phyloP scores from a whole-genome alignment of 53 echinoderm and acorn worm genomes.

The Echinometra lucunter region DNA sequence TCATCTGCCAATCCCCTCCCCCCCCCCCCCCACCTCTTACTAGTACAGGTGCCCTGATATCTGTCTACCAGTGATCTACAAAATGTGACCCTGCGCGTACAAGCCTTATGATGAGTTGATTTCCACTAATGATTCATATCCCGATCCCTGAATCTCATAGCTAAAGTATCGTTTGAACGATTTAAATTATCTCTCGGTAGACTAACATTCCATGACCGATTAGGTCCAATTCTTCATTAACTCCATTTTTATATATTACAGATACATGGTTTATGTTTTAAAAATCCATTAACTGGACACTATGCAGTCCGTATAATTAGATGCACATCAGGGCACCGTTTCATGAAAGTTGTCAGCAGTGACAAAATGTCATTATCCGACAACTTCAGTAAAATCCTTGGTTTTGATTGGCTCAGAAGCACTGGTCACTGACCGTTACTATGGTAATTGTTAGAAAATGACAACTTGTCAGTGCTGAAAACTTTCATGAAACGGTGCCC shows the following conservation, averaged over 20 bases:
- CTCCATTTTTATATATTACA: background rate
- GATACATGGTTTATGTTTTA: background rate
- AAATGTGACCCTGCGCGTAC: background rate
- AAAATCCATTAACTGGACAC: background rate
- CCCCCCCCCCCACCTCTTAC: too few relatives aligned
- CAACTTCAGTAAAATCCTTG: too few relatives aligned
- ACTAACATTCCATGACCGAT: background rate
- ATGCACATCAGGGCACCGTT: background rate
- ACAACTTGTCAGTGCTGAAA: too few relatives aligned
- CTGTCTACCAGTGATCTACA: too few relatives aligned
- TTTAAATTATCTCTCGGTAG: background rate
- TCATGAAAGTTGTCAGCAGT: too few relatives aligned
- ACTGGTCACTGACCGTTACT: too few relatives aligned
- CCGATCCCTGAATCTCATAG: background rate
- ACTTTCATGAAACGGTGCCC: too few relatives aligned
- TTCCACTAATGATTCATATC: background rate
- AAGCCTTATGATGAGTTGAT: background rate
- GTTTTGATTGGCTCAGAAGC: too few relatives aligned
- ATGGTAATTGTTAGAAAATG: too few relatives aligned
- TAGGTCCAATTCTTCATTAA: background rate
- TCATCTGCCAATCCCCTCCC: too few relatives aligned
- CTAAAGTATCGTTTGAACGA: background rate
- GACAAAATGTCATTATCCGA: too few relatives aligned
- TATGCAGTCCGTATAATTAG: background rate
- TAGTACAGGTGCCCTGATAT: too few relatives aligned